Evolutionary conservation across 1,140 invertebrate genomes (phyloP).

Genomic region (Dolichoris vasculosae): DNA sequence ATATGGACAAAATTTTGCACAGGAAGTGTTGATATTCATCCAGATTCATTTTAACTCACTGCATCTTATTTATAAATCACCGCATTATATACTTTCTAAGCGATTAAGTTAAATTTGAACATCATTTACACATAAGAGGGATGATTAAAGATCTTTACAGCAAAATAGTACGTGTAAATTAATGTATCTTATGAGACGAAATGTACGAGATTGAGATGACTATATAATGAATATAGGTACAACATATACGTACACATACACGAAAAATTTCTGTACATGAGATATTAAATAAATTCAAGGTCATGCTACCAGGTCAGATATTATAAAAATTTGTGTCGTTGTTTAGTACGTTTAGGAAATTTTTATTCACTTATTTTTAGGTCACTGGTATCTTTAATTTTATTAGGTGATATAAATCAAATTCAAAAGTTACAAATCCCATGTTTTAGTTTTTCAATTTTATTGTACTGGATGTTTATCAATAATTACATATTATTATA

Average conservation of each 20-base stretch:
- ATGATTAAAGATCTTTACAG: not conserved
- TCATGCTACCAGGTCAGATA: not conserved
- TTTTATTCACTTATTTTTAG: not conserved
- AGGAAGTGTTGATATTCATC: not conserved
- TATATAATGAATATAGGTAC: not conserved
- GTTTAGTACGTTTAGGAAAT: not conserved
- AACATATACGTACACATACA: too few relatives aligned
- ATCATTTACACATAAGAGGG: conserved; percentile 8
- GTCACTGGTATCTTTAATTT: not conserved
- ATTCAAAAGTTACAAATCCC: not conserved
- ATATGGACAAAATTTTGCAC: too few relatives aligned
- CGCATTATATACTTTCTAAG: not conserved
- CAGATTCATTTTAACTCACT: too few relatives aligned
- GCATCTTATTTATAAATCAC: not conserved
- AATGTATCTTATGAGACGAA: not conserved
- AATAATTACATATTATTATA: too few relatives aligned
- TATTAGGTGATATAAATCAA: not conserved
- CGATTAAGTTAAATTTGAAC: conserved; percentile 3
- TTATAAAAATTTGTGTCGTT: not conserved
- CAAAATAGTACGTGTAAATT: not conserved
- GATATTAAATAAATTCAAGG: not conserved
- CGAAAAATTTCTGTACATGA: not conserved
- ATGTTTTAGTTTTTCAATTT: too few relatives aligned
- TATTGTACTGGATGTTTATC: too few relatives aligned
- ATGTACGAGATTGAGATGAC: not conserved